phyloP scores from a whole-genome alignment of 2,797 vertebrate genomes.

The Trachops cirrhosus region DNA sequence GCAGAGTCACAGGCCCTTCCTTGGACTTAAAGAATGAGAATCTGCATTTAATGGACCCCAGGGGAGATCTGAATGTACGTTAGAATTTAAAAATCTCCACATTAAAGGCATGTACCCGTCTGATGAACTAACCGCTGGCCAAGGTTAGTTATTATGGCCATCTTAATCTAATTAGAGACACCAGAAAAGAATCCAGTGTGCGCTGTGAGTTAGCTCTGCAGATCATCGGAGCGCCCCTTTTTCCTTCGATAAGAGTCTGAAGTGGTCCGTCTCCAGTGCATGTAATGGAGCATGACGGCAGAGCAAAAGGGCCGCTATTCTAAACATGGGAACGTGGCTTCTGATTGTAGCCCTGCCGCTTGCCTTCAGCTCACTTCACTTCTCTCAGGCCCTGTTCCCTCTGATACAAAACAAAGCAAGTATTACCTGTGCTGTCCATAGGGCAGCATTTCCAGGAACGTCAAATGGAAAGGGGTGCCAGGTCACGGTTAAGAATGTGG shows the following conservation, averaged over 20 bases:
- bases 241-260: not conserved
- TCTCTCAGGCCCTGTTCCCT: not conserved
- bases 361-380: not conserved
- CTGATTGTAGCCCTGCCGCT: not conserved
- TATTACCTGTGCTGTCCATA: not conserved
- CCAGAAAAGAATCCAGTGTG: too few relatives aligned
- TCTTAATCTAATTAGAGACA: not conserved
- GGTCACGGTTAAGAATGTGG: not conserved
- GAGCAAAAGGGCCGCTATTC: not conserved
- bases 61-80: rapidly evolving
- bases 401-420: not conserved
- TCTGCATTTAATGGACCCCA: not conserved
- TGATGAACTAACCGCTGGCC: not conserved
- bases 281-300: not conserved
- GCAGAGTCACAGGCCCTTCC: not conserved
- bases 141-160: not conserved
- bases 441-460: not conserved
- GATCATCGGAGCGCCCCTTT: not conserved
- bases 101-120: rapidly evolving
- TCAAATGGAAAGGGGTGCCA: not conserved
- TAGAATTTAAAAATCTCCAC: not conserved
- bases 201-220: rapidly evolving
- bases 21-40: not conserved
- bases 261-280: not conserved
- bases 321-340: not conserved